Percentiles rank a stretch among this genome's conserved stretches.
phyloP scores from a whole-genome alignment of 2,888 invertebrate species.

The Chrysolina haemoptera region DNA sequence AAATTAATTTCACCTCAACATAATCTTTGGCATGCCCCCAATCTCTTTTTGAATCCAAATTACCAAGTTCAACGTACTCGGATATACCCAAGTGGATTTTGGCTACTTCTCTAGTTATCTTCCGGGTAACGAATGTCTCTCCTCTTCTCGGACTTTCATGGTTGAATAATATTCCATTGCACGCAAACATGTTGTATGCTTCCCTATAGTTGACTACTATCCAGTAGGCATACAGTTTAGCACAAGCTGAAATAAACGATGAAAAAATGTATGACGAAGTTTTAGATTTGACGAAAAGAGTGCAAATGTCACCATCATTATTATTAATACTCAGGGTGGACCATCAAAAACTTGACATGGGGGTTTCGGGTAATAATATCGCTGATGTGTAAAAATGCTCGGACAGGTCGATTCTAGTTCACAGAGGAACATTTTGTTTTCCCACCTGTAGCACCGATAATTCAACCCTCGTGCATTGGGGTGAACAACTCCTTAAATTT shows the following conservation, averaged over 20 bases:
- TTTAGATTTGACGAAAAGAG: too few species aligned
- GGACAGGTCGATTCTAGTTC: too few species aligned
- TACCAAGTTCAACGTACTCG: conserved; percentile 91
- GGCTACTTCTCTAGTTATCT: conserved; percentile 97
- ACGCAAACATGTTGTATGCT: conserved; percentile 95
- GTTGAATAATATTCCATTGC: conserved; percentile 96
- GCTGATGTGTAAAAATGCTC: too few species aligned
- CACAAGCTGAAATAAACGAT: conserved; percentile 80
- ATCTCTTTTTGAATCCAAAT: conserved; percentile 95
- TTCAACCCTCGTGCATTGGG: too few species aligned
- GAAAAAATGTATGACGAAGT: background rate
- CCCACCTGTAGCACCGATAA: too few species aligned
- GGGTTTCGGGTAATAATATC: too few species aligned
- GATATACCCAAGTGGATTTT: conserved; percentile 93
- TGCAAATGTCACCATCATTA: too few species aligned
- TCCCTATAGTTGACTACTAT: conserved; percentile 96
- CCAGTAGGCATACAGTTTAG: conserved; percentile 97
- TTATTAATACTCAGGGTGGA: too few species aligned
- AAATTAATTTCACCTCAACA: conserved; percentile 79
- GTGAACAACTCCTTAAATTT: too few species aligned
- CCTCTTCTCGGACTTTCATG: conserved; percentile 96
- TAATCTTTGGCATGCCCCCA: conserved; percentile 99
- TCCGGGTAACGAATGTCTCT: conserved; percentile 98
- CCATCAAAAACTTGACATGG: too few species aligned
- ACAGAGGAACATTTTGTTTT: too few species aligned